A percentile compares a stretch with the other conserved stretches of the same genome.
Evolutionary conservation across 2,888 invertebrate species (phyloP).

Genomic region (Fissipunctia ypsillon): DNA sequence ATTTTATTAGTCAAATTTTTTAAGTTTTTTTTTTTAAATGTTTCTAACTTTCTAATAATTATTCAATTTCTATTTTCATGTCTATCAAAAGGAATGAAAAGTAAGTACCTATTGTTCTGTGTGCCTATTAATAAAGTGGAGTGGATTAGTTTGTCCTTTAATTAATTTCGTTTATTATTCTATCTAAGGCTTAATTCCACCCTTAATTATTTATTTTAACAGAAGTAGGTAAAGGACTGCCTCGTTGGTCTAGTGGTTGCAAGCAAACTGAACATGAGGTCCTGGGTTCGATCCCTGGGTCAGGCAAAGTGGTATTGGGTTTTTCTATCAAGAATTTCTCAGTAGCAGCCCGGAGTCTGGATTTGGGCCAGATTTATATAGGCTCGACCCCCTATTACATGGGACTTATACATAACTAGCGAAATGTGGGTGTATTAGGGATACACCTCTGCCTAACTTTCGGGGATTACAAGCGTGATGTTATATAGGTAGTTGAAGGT

Average conservation of each 20-base stretch:
- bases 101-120: conserved; percentile 66
- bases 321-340: no score
- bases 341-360: no score
- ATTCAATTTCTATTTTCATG: conserved; percentile 77
- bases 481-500: neutral
- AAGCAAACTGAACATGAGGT: neutral
- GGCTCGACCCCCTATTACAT: no score
- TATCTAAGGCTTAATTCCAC: neutral
- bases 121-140: neutral
- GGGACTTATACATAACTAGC: no score
- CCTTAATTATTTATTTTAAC: neutral
- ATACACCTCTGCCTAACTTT: no score
- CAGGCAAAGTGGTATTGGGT: no score
- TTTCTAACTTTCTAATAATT: neutral
- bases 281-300: neutral
- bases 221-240: neutral
- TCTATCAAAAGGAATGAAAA: conserved; percentile 79
- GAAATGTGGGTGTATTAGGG: no score
- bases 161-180: neutral
- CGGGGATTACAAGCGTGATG: no score
- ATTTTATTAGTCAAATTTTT: no score
- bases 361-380: no score
- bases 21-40: neutral
- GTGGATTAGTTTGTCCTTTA: neutral
- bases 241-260: neutral